A percentile compares a stretch with the other conserved stretches of the same genome.
Evolutionary conservation across 2,797 vertebrate species (phyloP).

Genomic region (Poecile montanus): DNA sequence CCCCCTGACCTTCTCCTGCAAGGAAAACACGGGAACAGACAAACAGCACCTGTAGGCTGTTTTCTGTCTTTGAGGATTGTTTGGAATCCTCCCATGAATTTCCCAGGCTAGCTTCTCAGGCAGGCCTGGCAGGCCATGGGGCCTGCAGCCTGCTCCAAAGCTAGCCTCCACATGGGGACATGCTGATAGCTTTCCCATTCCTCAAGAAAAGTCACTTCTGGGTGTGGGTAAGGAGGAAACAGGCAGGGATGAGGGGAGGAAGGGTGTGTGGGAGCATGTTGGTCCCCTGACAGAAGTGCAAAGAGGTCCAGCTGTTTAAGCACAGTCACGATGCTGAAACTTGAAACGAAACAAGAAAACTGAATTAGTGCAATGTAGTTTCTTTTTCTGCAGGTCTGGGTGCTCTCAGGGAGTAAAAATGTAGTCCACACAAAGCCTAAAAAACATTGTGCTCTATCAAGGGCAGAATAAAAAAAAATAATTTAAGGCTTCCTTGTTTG

Average conservation of each 20-base stretch:
- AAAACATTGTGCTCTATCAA: background rate
- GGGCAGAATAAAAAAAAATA: background rate
- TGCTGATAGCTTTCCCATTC: background rate
- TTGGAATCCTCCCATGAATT: no score
- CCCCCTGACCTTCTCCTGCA: no score
- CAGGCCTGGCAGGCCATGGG: no score
- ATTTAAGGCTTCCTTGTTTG: background rate
- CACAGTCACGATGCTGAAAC: background rate
- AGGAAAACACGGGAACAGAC: no score
- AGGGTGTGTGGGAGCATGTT: background rate
- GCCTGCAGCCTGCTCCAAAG: no score
- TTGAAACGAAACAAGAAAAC: slow-evolving; percentile 36
- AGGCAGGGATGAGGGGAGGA: fast-evolving
- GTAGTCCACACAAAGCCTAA: background rate
- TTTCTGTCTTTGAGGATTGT: no score
- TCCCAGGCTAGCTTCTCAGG: no score
- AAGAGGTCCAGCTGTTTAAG: background rate
- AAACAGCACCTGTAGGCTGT: no score
- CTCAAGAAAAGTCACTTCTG: background rate
- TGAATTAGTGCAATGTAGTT: background rate
- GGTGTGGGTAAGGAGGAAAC: background rate
- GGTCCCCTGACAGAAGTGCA: background rate
- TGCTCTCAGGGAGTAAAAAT: background rate
- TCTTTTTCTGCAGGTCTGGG: background rate
- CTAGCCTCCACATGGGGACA: no score